Conservation (phyloP, 1,140 invertebrate genomes). For the Tetraneura akinire region DNA sequence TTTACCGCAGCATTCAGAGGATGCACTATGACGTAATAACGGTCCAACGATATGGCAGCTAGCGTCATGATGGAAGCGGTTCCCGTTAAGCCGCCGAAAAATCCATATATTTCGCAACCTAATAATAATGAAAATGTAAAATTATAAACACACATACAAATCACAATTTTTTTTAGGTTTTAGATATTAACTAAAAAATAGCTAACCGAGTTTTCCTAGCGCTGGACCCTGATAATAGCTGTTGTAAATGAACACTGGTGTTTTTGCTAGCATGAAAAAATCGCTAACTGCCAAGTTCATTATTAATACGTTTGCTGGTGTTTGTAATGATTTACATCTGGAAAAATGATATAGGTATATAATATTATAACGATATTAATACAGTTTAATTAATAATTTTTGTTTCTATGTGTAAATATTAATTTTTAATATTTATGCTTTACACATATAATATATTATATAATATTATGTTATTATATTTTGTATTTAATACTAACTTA, state of each 20-base stretch:
- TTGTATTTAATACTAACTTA: slow-evolving; percentile 62
- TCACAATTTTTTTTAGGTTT: too few species aligned
- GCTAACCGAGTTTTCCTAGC: slow-evolving; percentile 67
- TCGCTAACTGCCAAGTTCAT: slow-evolving; percentile 78
- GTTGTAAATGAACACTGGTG: slow-evolving; percentile 73
- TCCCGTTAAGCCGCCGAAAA: slow-evolving; percentile 71
- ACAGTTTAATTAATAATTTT: too few species aligned
- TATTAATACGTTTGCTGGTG: slow-evolving; percentile 75
- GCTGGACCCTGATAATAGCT: slow-evolving; percentile 69
- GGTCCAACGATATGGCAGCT: slow-evolving; percentile 70
- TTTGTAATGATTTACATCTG: slow-evolving; percentile 71
- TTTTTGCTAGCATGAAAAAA: slow-evolving; percentile 70
- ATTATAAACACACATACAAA: neutral
- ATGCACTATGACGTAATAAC: slow-evolving; percentile 72
- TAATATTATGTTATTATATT: neutral
- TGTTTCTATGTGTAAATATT: too few species aligned
- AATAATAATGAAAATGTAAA: slow-evolving; percentile 25
- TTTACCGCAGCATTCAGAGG: slow-evolving; percentile 67
- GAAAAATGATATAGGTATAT: slow-evolving; percentile 55
- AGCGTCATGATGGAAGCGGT: slow-evolving; percentile 72
- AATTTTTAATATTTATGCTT: neutral
- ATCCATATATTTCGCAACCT: slow-evolving; percentile 73
- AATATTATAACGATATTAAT: neutral
- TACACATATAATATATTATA: neutral
- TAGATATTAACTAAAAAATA: neutral